Conservation (phyloP, 2,888 invertebrate genomes). For the Steinernema hermaphroditum region DNA sequence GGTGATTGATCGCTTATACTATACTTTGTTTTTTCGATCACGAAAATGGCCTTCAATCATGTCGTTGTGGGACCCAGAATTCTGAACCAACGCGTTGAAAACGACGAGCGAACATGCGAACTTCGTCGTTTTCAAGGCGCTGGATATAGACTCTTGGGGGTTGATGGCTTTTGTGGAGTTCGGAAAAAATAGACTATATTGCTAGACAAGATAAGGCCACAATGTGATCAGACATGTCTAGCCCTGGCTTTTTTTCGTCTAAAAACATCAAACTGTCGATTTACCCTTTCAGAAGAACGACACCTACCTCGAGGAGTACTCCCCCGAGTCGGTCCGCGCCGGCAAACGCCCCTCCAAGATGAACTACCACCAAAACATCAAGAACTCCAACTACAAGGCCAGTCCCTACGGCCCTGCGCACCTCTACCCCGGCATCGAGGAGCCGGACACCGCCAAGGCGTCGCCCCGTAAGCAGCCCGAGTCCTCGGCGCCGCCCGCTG, state of each 20-base stretch:
- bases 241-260: too few relatives aligned
- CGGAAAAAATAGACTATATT: too few relatives aligned
- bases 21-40: too few relatives aligned
- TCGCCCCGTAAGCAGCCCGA: background rate
- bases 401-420: background rate
- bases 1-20: too few relatives aligned
- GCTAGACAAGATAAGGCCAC: too few relatives aligned
- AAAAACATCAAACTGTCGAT: background rate
- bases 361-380: background rate
- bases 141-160: too few relatives aligned
- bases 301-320: slow-evolving; percentile 12
- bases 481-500: background rate
- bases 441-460: background rate
- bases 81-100: too few relatives aligned
- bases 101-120: too few relatives aligned
- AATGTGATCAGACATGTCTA: too few relatives aligned
- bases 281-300: slow-evolving; percentile 1
- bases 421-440: slow-evolving; percentile 7
- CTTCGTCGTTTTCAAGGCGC: background rate
- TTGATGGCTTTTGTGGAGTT: too few relatives aligned
- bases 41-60: too few relatives aligned
- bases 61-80: too few relatives aligned
- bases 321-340: background rate
- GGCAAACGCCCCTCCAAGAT: slow-evolving; percentile 11
- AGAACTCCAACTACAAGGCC: slow-evolving; percentile 1